Conservation (phyloP, 2,888 invertebrate genomes). For the Mesorhabditis sp. region DNA sequence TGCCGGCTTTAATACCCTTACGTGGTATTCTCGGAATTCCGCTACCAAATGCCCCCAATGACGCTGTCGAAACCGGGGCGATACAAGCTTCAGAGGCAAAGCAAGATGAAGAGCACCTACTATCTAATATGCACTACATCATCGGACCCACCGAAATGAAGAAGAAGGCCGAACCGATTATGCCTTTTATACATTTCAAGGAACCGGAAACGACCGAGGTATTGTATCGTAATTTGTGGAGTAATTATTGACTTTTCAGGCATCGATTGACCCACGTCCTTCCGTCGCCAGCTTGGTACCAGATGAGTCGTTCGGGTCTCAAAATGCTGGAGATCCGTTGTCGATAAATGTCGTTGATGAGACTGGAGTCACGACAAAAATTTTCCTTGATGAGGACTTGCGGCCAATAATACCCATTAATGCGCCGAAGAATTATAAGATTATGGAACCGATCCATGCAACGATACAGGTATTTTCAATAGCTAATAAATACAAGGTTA, state of each 20-base stretch:
- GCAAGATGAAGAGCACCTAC: too few species aligned
- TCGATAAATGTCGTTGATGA: background rate
- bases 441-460: background rate
- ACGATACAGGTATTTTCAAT: background rate
- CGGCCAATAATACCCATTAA: background rate
- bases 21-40: background rate
- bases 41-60: background rate
- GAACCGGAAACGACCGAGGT: background rate
- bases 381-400: background rate
- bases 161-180: background rate
- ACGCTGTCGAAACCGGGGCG: too few species aligned
- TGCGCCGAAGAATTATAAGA: background rate
- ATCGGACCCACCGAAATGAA: background rate
- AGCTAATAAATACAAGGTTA: background rate
- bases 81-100: too few species aligned
- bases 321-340: background rate
- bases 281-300: background rate
- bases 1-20: background rate
- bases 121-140: too few species aligned
- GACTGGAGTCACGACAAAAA: constrained; percentile 1
- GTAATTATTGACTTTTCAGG: background rate
- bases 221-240: too few species aligned
- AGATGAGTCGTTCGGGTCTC: background rate
- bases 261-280: background rate
- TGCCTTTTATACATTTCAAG: background rate